These are phyloP conservation scores for Epiblema foenella DNA, from an alignment of 2,888 invertebrate species.

Conservation along the genomic window DNA sequence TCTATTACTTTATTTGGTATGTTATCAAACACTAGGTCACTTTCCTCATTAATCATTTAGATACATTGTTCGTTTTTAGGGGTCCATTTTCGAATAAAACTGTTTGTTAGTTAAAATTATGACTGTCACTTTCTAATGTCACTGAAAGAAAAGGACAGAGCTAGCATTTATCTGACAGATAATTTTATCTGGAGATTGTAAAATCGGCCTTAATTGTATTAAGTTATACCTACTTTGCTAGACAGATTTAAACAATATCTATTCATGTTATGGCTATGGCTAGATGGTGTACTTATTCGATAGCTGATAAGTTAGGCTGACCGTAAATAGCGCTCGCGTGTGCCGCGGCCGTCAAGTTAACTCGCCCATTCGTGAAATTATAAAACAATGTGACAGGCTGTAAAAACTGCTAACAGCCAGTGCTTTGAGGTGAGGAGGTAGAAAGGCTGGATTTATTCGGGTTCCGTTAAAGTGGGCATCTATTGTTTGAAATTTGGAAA, in stretches of 20 bases:
- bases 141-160: too few relatives aligned
- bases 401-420: conserved; percentile 41
- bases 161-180: too few relatives aligned
- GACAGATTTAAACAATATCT: neutral
- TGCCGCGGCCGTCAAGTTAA: conserved; percentile 32
- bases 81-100: too few relatives aligned
- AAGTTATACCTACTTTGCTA: too few relatives aligned
- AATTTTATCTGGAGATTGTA: too few relatives aligned
- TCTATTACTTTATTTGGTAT: too few relatives aligned
- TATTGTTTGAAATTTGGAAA: neutral
- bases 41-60: too few relatives aligned
- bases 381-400: conserved; percentile 41
- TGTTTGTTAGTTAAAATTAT: too few relatives aligned
- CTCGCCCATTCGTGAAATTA: conserved; percentile 46
- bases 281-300: conserved; percentile 12
- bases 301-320: conserved; percentile 11
- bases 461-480: conserved; percentile 29
- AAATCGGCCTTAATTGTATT: too few relatives aligned
- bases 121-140: too few relatives aligned
- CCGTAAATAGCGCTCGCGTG: conserved; percentile 31
- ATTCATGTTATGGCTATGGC: neutral
- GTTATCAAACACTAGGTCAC: too few relatives aligned
- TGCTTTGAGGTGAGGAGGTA: conserved; percentile 9
- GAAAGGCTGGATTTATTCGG: conserved; percentile 21
- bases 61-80: too few relatives aligned